Conservation (phyloP, 2,888 invertebrate species). For the Exephanes ischioxanthus region DNA sequence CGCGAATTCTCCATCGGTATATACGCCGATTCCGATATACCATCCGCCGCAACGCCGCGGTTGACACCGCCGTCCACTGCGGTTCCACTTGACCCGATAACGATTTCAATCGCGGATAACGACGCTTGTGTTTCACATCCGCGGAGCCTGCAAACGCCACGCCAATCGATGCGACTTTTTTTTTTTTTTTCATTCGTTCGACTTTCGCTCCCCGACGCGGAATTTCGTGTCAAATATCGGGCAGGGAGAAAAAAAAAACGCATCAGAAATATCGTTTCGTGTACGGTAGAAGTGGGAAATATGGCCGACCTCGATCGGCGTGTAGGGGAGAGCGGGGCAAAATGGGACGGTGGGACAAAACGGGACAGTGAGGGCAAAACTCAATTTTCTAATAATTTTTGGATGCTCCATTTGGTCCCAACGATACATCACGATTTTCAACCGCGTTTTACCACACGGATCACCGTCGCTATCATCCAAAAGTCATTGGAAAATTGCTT, state of each 20-base stretch:
- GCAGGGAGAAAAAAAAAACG: not conserved
- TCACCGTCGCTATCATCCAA: too few species aligned
- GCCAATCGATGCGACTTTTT: not conserved
- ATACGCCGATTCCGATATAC: not conserved
- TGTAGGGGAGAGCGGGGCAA: too few species aligned
- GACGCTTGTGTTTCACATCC: not conserved
- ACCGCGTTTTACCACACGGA: too few species aligned
- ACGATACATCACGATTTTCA: too few species aligned
- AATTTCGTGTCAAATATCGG: not conserved
- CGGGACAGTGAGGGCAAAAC: too few species aligned
- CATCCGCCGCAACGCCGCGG: constrained; percentile 10
- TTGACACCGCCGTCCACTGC: not conserved
- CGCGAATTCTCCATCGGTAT: not conserved
- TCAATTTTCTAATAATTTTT: too few species aligned
- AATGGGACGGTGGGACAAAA: too few species aligned
- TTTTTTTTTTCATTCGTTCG: not conserved
- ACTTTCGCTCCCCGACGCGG: not conserved
- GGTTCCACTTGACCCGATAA: constrained; percentile 13
- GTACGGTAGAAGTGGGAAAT: too few species aligned
- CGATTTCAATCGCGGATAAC: constrained; percentile 14
- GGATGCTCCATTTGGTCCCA: too few species aligned
- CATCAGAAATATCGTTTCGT: too few species aligned
- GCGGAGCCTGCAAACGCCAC: not conserved
- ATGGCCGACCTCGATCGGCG: too few species aligned
- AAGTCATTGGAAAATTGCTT: too few species aligned